Base-by-base conservation (phyloP, 2,113 vertebrate species). In the Tyrannus savana region DNA sequence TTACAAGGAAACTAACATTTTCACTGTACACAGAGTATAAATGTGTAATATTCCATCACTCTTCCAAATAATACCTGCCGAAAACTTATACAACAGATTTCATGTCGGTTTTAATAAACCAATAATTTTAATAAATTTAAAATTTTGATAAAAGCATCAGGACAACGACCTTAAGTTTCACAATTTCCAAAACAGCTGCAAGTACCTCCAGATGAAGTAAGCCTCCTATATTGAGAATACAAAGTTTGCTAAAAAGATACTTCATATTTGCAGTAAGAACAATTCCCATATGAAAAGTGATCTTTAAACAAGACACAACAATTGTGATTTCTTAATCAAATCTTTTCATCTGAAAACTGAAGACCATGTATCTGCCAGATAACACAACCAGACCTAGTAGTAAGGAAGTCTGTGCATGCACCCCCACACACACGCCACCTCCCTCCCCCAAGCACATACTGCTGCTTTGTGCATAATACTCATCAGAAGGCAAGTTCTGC, bases 371-470 rank as follows among this genome's bases (percentile, higher is more conserved):
- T 64, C 67, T 74, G 56, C 39, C 81, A 86, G 37, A 72, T 58
- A 49, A 76, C 62, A 76, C 56, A 86, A 77, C 9, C 0, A 0
- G 60, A 64, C 56, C 30, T 13, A 25, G 44, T 35, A 52, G 30
- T 35, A 84, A 77, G 77, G 86, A 84, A 74, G 35, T 31, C 77
- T 59, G 24, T 9, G 52, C 46, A 3, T 2, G n/a, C 35, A 52
- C 21, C 23, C 52, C 5, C 0, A 0, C 33, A 37, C 5, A 1
- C 42, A 37, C 18, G 7, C 41, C 37, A 37, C 11, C 10, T 21
- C 31, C 12, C 30, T 21, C 8, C 6, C n/a, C 55, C 72, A 72
- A 73, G 59, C 24, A 81, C 22, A 33, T 4, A n/a, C 9, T 22
- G 12, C 19, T 28, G 62, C 47, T 85, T 58, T 33, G 50, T 6